Evolutionary conservation across 1,140 invertebrate species (phyloP).

Genomic region (Drosophila ambigua): DNA sequence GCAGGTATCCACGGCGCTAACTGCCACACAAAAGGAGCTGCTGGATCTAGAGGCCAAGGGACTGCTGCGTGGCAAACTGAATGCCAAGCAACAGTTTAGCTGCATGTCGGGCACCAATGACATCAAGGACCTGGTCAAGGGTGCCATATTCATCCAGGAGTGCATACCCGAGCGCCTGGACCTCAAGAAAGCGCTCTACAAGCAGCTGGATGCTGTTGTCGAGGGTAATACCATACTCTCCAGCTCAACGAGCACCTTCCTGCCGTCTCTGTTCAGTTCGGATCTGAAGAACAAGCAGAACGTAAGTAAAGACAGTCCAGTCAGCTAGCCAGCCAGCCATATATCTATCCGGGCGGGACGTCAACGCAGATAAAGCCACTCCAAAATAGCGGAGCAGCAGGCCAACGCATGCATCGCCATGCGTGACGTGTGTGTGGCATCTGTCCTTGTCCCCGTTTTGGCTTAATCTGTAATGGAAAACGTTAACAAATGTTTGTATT

Average conservation of each 20-base stretch:
- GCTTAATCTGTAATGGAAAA: constrained; percentile 8
- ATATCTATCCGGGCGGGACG: constrained; percentile 4
- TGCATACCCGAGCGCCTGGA: constrained; percentile 96
- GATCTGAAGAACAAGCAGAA: constrained; percentile 91
- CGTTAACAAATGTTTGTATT: background rate
- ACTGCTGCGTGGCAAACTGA: constrained; percentile 89
- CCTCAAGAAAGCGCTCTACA: constrained; percentile 92
- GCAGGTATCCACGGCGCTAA: constrained; percentile 90
- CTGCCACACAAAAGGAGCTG: constrained; percentile 90
- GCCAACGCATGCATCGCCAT: constrained; percentile 22
- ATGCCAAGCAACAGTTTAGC: constrained; percentile 89
- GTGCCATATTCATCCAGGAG: constrained; percentile 92
- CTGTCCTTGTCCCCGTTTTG: constrained; percentile 20
- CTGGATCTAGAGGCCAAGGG: constrained; percentile 88
- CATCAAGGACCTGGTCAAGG: constrained; percentile 88
- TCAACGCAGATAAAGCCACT: background rate
- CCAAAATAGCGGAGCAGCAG: no score
- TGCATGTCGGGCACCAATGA: constrained; percentile 90
- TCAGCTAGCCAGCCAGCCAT: background rate
- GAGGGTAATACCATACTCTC: constrained; percentile 91
- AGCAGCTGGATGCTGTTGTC: constrained; percentile 90
- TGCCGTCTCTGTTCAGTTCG: constrained; percentile 93
- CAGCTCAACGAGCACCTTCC: constrained; percentile 95
- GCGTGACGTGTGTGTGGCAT: constrained; percentile 5
- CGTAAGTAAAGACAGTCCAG: constrained; percentile 54